Base-by-base conservation (phyloP, 1,140 invertebrate genomes). In the Drosophila leontia region DNA sequence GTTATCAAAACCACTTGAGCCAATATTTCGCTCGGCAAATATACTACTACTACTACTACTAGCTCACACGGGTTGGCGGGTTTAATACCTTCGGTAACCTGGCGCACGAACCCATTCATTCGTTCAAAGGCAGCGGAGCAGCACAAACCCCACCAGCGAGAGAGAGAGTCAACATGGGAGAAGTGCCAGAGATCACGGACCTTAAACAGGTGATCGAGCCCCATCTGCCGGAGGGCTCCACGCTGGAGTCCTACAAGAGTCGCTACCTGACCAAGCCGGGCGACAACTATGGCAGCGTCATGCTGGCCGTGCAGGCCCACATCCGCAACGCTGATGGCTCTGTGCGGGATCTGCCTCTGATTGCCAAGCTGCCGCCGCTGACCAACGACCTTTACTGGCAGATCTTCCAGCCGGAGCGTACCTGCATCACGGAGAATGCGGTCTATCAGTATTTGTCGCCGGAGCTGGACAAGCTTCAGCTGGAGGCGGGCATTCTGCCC, bases 251-350 rank as follows among this genome's bases (percentile, higher is more conserved):
- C 0, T 92, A 92, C 19, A 47, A 50, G 17, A 82, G 78, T 50
- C 37, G 65, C 12, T 92, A 88, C 55, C 61, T 95, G 15, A 95
- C 94, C 7, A 93, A 93, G 48, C 93, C 93, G 0, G 95, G 95
- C 1, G 95, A 95, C 74, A 95, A 95, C 90, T 95, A 95, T 72
- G 94, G 94, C 7, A 95, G 95, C 85, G 78, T 93, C 0, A 94
- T 95, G 69, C 74, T 94, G 2, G 91, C 91, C 7, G 91, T 95
- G 2, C 41, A 70, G 41, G 91, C 87, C 0, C 75, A 80, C 32
- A 42, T 92, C 17, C 78, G 75, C n/a, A 61, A 70, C 35, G 8
- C 51, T 7, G 61, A 82, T 41, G 83, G 92, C 7, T 78, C 85
- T 17, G 58, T 88, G 12, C 82, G 93, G 51, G 86, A 88, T 0